phyloP scores from a whole-genome alignment of 2,888 invertebrate genomes.

The Sphaerophoria rueppellii region DNA sequence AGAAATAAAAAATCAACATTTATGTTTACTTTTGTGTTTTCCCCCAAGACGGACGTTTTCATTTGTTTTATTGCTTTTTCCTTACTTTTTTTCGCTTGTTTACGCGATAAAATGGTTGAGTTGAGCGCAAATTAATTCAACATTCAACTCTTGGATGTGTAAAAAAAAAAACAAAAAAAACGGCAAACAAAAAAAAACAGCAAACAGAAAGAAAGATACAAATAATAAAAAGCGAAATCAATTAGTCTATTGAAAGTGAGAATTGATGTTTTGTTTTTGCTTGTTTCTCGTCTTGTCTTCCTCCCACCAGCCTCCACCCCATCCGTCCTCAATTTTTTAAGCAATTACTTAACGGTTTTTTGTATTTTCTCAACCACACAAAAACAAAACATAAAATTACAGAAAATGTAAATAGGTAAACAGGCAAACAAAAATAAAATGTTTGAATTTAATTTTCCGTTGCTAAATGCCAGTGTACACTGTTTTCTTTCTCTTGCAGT shows the following conservation, averaged over 20 bases:
- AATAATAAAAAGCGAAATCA: conserved; percentile 48
- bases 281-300: neutral
- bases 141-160: conserved; percentile 45
- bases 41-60: conserved; percentile 12
- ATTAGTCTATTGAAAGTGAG: conserved; percentile 70
- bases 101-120: conserved; percentile 44
- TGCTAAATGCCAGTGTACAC: neutral
- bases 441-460: conserved; percentile 19
- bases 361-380: neutral
- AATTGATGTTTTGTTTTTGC: conserved; percentile 44
- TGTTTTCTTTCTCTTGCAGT: neutral
- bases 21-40: conserved; percentile 4
- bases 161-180: neutral
- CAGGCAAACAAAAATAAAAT: conserved; percentile 24
- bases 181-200: neutral
- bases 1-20: conserved; percentile 8
- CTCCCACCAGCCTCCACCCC: neutral
- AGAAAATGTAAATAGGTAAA: conserved; percentile 48
- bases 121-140: conserved; percentile 64
- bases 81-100: conserved; percentile 22
- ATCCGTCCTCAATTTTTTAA: conserved; percentile 5
- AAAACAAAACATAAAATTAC: neutral
- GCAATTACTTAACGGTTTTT: conserved; percentile 36
- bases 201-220: conserved; percentile 20
- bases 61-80: neutral